Base-by-base conservation (phyloP, 2,888 invertebrate species). In the Anodontia alba region DNA sequence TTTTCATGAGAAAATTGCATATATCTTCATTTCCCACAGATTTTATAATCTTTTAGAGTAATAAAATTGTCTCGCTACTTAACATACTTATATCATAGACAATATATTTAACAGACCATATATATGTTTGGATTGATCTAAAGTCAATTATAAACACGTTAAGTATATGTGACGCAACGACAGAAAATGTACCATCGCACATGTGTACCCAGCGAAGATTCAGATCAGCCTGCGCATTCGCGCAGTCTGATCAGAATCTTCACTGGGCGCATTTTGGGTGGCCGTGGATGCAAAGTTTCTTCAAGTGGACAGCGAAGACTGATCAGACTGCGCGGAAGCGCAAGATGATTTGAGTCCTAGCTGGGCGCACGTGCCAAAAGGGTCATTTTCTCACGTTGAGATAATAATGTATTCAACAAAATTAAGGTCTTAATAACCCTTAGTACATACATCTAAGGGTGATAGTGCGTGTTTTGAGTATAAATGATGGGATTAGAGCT, bases 391-490 rank as follows among this genome's bases (percentile, higher is more conserved):
- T n/a, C n/a, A n/a, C n/a, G n/a, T n/a, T n/a, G n/a, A n/a, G n/a
- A n/a, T n/a, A n/a, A n/a, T n/a, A n/a, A n/a, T 62, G 62, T 62
- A 62, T 62, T 33, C n/a, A 62, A 62, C 62, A 62, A 62, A 62
- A 62, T 62, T 62, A 62, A 62, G 33, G 15, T 62, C 15, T 62
- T 33, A 62, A 17, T 23, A 26, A n/a, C 15, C 46, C 15, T 46
- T 12, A 46, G 5, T 8, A 12, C 38, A 38, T 38, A 38, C 15
- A 46, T 20, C 3, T 46, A 20, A 20, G 8, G 2, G 3, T 12
- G 17, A 46, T 46, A 15, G 15, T 12, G 17, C 17, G 46, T 46
- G 46, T 15, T 46, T 17, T 12, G 46, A 17, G 20, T 46, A 12
- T 3, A 20, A 46, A 46, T 46, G 46, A 8, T 3, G 3, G 46